Percentiles rank a stretch among this genome's conserved stretches.
Conservation (phyloP, 2,797 vertebrate species). For the Zonotrichia albicollis region DNA sequence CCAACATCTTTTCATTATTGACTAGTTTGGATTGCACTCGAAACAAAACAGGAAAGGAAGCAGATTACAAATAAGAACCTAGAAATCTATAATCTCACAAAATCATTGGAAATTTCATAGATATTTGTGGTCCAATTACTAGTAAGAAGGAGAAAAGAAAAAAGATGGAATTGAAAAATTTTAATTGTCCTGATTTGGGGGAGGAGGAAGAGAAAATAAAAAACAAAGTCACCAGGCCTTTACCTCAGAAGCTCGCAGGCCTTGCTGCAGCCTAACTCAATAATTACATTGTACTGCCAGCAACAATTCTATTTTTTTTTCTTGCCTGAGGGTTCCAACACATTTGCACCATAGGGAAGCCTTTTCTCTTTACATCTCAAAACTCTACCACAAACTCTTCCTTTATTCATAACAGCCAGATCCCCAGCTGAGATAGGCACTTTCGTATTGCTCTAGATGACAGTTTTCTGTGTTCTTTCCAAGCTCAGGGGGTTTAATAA, state of each 20-base stretch:
- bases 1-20: not conserved
- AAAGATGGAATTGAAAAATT: constrained; percentile 16
- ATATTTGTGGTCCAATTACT: not conserved
- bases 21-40: not conserved
- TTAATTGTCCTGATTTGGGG: not conserved
- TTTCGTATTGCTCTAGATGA: constrained; percentile 83
- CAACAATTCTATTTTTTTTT: constrained; percentile 83
- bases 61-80: not conserved
- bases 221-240: constrained; percentile 56
- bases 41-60: not conserved
- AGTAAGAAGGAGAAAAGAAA: not conserved
- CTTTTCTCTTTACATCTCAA: constrained; percentile 82
- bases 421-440: constrained; percentile 88
- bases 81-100: not conserved
- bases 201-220: not conserved
- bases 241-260: constrained; percentile 69
- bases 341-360: constrained; percentile 86
- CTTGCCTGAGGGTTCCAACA: constrained; percentile 81
- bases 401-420: constrained; percentile 87
- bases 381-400: constrained; percentile 84
- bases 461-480: constrained; percentile 88
- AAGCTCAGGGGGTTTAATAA: constrained; percentile 92
- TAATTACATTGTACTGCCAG: constrained; percentile 81
- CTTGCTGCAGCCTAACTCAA: constrained; percentile 73
- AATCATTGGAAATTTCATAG: not conserved